These are phyloP conservation scores for Neelides folsomi DNA, from an alignment of 2,888 invertebrate genomes.

Conservation along the genomic window DNA sequence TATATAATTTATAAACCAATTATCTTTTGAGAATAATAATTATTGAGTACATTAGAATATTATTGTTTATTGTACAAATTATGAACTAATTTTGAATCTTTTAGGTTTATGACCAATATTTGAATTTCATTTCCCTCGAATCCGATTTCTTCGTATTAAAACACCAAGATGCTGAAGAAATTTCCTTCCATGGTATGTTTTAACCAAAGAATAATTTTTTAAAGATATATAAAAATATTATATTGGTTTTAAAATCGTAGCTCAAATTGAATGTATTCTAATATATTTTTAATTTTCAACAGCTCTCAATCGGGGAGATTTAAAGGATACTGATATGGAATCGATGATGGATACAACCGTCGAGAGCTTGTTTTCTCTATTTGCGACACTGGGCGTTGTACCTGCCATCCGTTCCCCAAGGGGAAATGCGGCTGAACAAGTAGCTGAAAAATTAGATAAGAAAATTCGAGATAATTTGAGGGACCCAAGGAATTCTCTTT, in stretches of 20 bases:
- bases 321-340: slow-evolving; percentile 91
- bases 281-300: slow-evolving; percentile 12
- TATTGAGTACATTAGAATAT: too few relatives aligned
- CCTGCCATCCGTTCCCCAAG: slow-evolving; percentile 84
- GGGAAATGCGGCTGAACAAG: slow-evolving; percentile 97
- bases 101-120: slow-evolving; percentile 89
- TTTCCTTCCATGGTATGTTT: slow-evolving; percentile 74
- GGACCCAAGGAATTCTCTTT: slow-evolving; percentile 91
- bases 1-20: neutral
- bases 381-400: slow-evolving; percentile 86
- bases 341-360: slow-evolving; percentile 84
- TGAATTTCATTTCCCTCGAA: slow-evolving; percentile 95
- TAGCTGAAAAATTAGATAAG: slow-evolving; percentile 90
- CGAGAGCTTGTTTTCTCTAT: slow-evolving; percentile 91
- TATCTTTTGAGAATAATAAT: neutral
- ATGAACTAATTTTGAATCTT: slow-evolving; percentile 10
- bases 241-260: too few relatives aligned
- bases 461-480: slow-evolving; percentile 91
- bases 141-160: slow-evolving; percentile 91
- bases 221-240: too few relatives aligned
- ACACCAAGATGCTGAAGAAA: slow-evolving; percentile 76
- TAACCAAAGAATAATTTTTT: slow-evolving; percentile 11
- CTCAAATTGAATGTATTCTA: too few relatives aligned
- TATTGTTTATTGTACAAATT: too few relatives aligned
- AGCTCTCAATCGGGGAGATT: slow-evolving; percentile 87